Evolutionary conservation across 1,140 invertebrate genomes (phyloP).

Genomic region (Apolygus lucorum): DNA sequence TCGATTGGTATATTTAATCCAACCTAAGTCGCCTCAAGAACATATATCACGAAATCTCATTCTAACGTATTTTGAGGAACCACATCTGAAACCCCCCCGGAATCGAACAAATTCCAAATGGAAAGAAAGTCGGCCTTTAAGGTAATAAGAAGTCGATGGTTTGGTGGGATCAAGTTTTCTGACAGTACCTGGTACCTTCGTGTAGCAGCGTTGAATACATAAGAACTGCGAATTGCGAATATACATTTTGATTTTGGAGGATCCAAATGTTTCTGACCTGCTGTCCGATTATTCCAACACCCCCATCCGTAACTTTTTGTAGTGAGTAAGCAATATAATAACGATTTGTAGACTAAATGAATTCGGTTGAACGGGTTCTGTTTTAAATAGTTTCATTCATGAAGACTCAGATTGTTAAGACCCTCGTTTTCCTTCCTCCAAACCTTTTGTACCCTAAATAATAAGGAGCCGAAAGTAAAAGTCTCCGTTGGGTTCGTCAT

Average conservation of each 20-base stretch:
- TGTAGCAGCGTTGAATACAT: too few species aligned
- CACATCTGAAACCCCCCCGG: not conserved
- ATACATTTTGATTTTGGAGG: too few species aligned
- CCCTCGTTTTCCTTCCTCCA: not conserved
- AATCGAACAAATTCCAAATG: not conserved
- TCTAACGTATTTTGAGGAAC: not conserved
- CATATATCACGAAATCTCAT: not conserved
- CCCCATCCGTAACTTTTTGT: too few species aligned
- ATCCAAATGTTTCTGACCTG: too few species aligned
- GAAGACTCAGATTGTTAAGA: not conserved
- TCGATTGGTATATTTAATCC: not conserved
- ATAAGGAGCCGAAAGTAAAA: not conserved
- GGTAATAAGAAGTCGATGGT: not conserved
- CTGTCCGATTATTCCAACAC: too few species aligned
- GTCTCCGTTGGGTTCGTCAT: not conserved
- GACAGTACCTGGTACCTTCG: too few species aligned
- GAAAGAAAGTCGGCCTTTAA: not conserved
- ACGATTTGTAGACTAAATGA: too few species aligned
- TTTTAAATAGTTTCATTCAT: not conserved
- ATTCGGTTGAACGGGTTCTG: not conserved
- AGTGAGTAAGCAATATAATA: too few species aligned
- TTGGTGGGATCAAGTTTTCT: not conserved
- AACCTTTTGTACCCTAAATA: not conserved
- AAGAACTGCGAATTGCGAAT: too few species aligned
- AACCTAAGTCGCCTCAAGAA: too few species aligned